Evolutionary conservation across 2,888 invertebrate genomes (phyloP).

Genomic region (Hyposoter dolosus): DNA sequence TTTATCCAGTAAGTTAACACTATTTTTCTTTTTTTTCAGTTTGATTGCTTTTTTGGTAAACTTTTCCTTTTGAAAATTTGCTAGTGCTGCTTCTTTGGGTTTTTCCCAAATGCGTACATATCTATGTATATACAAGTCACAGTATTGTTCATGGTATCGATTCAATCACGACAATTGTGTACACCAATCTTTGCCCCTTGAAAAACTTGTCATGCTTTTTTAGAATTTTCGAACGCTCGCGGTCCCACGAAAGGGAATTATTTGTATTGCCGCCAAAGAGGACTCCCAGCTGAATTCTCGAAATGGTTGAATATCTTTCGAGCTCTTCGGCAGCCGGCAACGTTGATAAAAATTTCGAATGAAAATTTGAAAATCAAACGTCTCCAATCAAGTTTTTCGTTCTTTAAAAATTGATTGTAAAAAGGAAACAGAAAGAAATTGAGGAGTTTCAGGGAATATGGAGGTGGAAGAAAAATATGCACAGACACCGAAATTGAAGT

Average conservation of each 20-base stretch:
- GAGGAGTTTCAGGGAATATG: neutral
- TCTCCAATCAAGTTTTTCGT: neutral
- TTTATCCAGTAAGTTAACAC: neutral
- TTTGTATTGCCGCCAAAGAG: neutral
- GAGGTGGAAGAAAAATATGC: neutral
- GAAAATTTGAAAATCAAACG: neutral
- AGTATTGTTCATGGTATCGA: neutral
- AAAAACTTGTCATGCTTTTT: neutral
- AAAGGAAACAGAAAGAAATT: neutral
- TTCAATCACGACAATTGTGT: neutral
- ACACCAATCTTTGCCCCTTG: neutral
- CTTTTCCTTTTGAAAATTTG: neutral
- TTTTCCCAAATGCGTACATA: neutral
- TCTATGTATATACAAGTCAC: constrained; percentile 15
- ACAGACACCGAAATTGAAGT: neutral
- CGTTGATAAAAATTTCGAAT: neutral
- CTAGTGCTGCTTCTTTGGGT: neutral
- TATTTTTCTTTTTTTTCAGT: neutral
- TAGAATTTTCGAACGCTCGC: neutral
- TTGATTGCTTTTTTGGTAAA: neutral
- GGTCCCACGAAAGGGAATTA: neutral
- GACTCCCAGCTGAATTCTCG: too few relatives aligned
- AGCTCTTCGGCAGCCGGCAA: neutral
- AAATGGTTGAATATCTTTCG: neutral
- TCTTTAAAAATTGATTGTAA: neutral